Evolutionary conservation across 2,888 invertebrate genomes (phyloP), one percentile per base, ranked within the genome.

Genomic region (Itoplectis maculator): DNA sequence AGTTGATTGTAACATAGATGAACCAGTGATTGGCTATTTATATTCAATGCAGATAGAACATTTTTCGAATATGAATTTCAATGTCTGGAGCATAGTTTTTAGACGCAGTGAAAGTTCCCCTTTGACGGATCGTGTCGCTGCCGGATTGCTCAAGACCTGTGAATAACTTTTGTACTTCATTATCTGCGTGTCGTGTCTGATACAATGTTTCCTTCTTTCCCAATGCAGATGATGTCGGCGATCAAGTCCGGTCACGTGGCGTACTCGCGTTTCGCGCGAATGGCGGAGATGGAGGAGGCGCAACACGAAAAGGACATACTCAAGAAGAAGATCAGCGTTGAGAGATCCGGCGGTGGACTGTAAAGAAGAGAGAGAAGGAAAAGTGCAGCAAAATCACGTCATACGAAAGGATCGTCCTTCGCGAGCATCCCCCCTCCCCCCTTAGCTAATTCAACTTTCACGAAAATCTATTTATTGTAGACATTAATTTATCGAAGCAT

Each of bases 231-330:
- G 96, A 99, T 99, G 98, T 98, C 98, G 13, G 99, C 99, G 8
- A 96, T 99, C 88, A 99, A 99, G 93, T 97, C 98, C 0, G 99
- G 99, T 9, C 97, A 97, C 91, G 97, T 99, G 84, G 96, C 98
- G 1, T 98, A 98, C 93, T 99, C 98, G 15, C 95, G 99, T 82
- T 98, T 99, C 93, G 99, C 99, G 1, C 95, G 96, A 88, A 98
- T 98, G 95, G 98, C 98, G 0, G 98, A 98, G 93, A 94, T 98
- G 94, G 97, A 97, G 90, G 97, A 98, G 90, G 96, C 96, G 78
- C 95, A 97, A 86, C 96, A 96, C 86, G 97, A 97, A 91, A 95
- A 95, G 86, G 96, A 97, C 88, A 93, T 94, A 84, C 94, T 97
- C 56, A 96, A 96, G 93, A 96, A 96, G 93, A 91, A 93, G 83